Conservation (phyloP, 2,113 vertebrate species). For the Salvelinus fontinalis region DNA sequence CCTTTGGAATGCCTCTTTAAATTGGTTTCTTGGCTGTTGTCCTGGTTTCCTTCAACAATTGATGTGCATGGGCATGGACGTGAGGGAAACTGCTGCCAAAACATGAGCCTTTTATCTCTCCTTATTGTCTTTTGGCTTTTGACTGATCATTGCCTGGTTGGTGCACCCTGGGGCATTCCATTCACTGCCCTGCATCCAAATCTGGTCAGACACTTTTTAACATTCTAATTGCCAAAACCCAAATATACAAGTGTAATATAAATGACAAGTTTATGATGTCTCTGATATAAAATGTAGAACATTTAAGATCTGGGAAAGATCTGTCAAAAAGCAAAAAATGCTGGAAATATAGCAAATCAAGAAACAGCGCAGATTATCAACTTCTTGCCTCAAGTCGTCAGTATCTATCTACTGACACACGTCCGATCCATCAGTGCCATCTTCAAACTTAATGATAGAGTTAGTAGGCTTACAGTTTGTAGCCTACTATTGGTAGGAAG, state of each 20-base stretch:
- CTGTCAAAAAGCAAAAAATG: background rate
- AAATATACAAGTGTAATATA: background rate
- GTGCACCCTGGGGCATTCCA: slow-evolving; percentile 54
- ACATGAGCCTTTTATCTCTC: slow-evolving; percentile 60
- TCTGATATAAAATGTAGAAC: background rate
- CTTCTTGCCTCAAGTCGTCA: background rate
- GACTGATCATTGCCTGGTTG: slow-evolving; percentile 51
- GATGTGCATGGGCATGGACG: slow-evolving; percentile 5
- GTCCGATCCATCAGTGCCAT: background rate
- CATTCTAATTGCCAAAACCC: slow-evolving; percentile 1
- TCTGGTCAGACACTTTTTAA: slow-evolving; percentile 3
- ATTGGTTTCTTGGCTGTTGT: slow-evolving; percentile 50
- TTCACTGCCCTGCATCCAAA: slow-evolving; percentile 19
- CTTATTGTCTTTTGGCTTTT: slow-evolving; percentile 57
- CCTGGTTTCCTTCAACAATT: slow-evolving; percentile 34
- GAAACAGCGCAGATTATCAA: background rate
- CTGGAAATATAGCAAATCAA: background rate
- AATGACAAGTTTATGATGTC: background rate
- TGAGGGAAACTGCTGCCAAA: slow-evolving; percentile 30
- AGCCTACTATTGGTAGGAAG: background rate
- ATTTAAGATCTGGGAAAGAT: background rate
- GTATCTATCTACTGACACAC: background rate
- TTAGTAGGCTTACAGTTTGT: background rate
- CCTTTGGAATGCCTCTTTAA: slow-evolving; percentile 8
- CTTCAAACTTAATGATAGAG: background rate